These are phyloP conservation scores for Turdus rufiventris DNA, from an alignment of 2,113 vertebrate genomes.

Conservation along the genomic window DNA sequence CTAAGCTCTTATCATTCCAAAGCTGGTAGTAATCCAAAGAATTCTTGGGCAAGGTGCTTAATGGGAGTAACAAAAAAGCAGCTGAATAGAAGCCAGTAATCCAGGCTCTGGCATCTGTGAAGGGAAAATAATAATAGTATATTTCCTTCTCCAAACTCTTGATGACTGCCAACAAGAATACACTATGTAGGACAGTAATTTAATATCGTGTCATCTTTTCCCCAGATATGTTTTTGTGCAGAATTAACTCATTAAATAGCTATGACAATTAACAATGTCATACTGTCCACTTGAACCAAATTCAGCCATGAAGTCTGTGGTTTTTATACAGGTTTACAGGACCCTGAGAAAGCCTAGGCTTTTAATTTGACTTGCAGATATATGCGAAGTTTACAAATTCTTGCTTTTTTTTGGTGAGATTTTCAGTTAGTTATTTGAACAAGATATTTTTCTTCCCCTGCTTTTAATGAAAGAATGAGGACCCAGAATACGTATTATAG, in stretches of 20 bases:
- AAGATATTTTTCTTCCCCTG: not conserved
- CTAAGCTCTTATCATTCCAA: not conserved
- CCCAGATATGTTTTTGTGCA: not conserved
- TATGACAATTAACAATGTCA: not conserved
- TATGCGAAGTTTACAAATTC: not conserved
- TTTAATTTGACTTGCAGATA: not conserved
- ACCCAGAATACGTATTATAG: not conserved
- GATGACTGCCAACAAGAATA: not conserved
- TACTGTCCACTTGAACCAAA: not conserved
- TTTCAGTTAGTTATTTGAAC: not conserved
- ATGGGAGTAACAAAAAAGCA: not conserved
- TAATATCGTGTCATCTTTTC: not conserved
- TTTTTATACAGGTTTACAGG: not conserved
- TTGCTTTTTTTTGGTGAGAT: not conserved
- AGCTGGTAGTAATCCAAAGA: not conserved
- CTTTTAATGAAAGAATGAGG: not conserved
- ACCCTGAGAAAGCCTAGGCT: not conserved
- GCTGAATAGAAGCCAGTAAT: not conserved
- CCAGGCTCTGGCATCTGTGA: not conserved
- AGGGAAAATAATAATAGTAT: slow-evolving; percentile 24
- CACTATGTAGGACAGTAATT: not conserved
- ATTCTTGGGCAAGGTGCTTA: slow-evolving; percentile 1
- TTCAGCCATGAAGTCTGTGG: not conserved
- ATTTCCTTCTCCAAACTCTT: not conserved
- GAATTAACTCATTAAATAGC: slow-evolving; percentile 9